Conservation (phyloP, 2,888 invertebrate genomes). For the Microctonus aethiopoides region DNA sequence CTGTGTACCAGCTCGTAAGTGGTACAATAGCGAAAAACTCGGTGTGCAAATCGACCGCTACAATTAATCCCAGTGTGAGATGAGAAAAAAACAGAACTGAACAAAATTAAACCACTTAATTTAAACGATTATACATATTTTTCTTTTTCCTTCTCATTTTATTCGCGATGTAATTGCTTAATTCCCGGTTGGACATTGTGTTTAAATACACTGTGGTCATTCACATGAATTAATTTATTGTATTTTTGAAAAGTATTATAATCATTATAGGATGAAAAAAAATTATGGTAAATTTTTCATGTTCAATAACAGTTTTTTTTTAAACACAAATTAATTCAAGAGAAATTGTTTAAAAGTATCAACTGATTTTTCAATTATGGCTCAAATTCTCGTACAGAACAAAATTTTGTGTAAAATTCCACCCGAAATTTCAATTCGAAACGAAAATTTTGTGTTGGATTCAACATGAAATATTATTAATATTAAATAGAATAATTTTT, state of each 20-base stretch:
- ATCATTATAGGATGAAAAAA: too few species aligned
- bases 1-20: slow-evolving; percentile 35
- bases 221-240: too few species aligned
- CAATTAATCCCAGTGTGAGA: slow-evolving; percentile 22
- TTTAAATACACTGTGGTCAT: background rate
- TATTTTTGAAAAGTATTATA: too few species aligned
- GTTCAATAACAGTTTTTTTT: background rate
- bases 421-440: too few species aligned
- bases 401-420: too few species aligned
- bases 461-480: too few species aligned
- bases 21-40: slow-evolving; percentile 34
- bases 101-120: slow-evolving; percentile 16
- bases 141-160: background rate
- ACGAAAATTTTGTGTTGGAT: too few species aligned
- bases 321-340: too few species aligned
- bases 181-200: background rate
- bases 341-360: too few species aligned
- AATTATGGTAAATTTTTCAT: background rate
- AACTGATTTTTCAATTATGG: too few species aligned
- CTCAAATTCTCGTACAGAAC: too few species aligned
- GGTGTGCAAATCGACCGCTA: slow-evolving; percentile 27
- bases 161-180: slow-evolving; percentile 10
- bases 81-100: background rate
- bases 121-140: slow-evolving; percentile 13
- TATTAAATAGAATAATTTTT: too few species aligned